Base-by-base conservation (phyloP, 2,113 vertebrate genomes). In the Caracal caracal region DNA sequence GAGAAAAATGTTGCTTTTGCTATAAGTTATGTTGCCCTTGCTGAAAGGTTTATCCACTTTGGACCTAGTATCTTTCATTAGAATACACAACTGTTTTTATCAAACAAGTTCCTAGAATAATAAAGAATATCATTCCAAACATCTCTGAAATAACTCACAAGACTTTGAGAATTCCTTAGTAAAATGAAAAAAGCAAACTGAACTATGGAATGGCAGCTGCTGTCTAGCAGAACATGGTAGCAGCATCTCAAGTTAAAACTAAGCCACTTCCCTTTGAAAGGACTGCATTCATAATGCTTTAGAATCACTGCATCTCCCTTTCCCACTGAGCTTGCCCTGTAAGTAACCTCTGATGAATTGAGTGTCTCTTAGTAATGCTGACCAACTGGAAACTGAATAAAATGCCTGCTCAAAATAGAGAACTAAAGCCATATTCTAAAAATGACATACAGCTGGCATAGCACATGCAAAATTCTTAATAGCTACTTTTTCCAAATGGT, bases 331-430 rank as follows among this genome's bases (percentile, higher is more conserved):
- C 83, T 79, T 59, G 92, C 92, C 75, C 95, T 83, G n/a, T 59
- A 78, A 94, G 92, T 65, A 75, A 93, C 95, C 93, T 97, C 86
- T 86, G 83, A 80, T 93, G 75, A 80, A 86, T 2, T 63, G 51
- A 87, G 61, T 89, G 59, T 92, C 94, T 49, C 86, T 95, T 63
- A 80, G 90, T 61, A 90, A 96, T 94, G 95, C 96, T 95, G 97
- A 97, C 95, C 95, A 96, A 96, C 75, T 85, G 92, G 87, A 93
- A 93, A 85, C 37, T 28, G 83, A 90, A 94, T 51, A 93, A 94
- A 95, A 95, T 81, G 75, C 68, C 65, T 86, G 95, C 97, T 92
- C 75, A 90, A 97, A 97, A 95, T 76, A 97, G 87, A 96, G 63
- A 93, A 53, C 15, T 47, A 81, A 91, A 92, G 83, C 92, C 92